Base-by-base conservation (phyloP, 2,797 vertebrate species). In the Cyprinodon diabolis region DNA sequence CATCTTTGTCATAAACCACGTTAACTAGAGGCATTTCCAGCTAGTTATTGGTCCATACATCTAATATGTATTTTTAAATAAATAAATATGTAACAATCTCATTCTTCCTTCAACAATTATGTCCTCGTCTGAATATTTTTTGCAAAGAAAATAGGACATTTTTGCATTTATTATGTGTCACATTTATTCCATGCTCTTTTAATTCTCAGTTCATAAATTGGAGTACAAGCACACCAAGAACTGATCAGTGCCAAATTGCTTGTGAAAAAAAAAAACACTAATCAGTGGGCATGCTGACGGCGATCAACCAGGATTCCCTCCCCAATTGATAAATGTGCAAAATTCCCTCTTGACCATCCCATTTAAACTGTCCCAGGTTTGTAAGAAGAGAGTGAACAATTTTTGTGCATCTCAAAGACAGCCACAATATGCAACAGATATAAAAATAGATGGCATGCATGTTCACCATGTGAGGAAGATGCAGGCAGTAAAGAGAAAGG, bases 1-100 rank as follows among this genome's bases (percentile, higher is more conserved):
- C 92, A 87, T 84, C 66, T 66, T 67, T 76, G 52, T 73, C 80
- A 86, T 80, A 84, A 81, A 87, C 90, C 86, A 83, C 84, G 78
- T 76, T 80, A 90, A 90, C 90, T 84, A 87, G 82, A 79, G 76
- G 84, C 71, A 82, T 85, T 81, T 69, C 37, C 71, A 87, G 7
- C 14, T 86, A 79, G 78, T 40, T 69, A 80, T 84, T 79, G 52
- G 72, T 77, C 58, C 66, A 84, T 68, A 35, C 72, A 71, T 21
- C 66, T 56, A 30, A 30, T 30, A 30, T 30, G 25, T 66, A 56
- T 45, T 80, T 76, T 69, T 85, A 83, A 90, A 66, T 66, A 69
- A 4, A 55, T 60, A 74, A 86, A 78, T 68, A 86, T 79, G 81
- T 69, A 74, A 78, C 80, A 81, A 73, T 80, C 71, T 79, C 71